phyloP scores from a whole-genome alignment of 2,113 vertebrate species.

The Eleginops maclovinus region DNA sequence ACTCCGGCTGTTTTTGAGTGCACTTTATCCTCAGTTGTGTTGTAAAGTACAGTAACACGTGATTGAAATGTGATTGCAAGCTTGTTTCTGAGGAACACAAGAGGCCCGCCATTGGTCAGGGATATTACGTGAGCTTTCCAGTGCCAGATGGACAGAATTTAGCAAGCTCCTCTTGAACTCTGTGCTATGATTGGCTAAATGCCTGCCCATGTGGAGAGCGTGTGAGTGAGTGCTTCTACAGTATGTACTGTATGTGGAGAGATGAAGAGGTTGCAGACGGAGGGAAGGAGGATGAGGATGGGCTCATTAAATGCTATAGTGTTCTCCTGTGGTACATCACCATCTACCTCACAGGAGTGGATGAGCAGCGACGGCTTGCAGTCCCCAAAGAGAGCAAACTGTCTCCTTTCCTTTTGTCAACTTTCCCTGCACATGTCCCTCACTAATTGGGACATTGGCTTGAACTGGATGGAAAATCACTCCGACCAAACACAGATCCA shows the following conservation, averaged over 20 bases:
- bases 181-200: constrained; percentile 60
- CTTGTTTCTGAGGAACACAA: constrained; percentile 34
- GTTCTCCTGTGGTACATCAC: constrained; percentile 73
- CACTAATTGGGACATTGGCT: constrained; percentile 48
- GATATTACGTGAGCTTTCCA: constrained; percentile 47
- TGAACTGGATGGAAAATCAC: constrained; percentile 56
- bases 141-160: constrained; percentile 61
- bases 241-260: constrained; percentile 53
- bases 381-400: constrained; percentile 67
- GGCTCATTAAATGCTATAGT: constrained; percentile 80
- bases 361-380: constrained; percentile 63
- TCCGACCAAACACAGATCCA: constrained; percentile 35
- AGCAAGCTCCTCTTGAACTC: constrained; percentile 58
- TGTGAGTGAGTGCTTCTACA: constrained; percentile 70
- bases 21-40: constrained; percentile 39
- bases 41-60: constrained; percentile 27
- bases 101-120: constrained; percentile 53
- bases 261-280: constrained; percentile 61
- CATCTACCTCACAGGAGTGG: constrained; percentile 70
- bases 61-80: constrained; percentile 40
- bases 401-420: constrained; percentile 37
- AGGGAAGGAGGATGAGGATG: constrained; percentile 62
- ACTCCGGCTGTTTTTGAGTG: constrained; percentile 22
- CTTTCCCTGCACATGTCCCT: constrained; percentile 29
- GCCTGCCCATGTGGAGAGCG: constrained; percentile 55